Base-by-base conservation (phyloP, 2,888 invertebrate genomes). In the Drosophila hamatofila region DNA sequence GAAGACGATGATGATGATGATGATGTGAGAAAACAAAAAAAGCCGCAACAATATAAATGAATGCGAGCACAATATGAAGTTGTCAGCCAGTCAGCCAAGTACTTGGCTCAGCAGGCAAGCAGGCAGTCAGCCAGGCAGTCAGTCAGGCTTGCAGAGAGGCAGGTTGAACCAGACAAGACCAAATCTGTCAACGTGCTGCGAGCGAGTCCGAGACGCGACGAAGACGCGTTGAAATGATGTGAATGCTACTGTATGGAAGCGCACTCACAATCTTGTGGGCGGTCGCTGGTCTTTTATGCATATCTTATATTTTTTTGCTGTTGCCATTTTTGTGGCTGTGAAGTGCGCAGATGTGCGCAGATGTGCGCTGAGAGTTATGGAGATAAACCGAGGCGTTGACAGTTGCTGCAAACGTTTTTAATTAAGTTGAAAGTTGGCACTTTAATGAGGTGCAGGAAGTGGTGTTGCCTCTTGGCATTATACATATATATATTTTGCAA, bases 371-470 rank as follows among this genome's bases (percentile, higher is more conserved):
- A 61, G 62, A 83, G 83, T 83, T 83, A 85, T 85, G 80, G 86
- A 81, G 87, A 88, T 88, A 88, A 84, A 58, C 49, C 74, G 81
- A 78, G 81, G 83, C 88, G 83, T 86, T 88, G 84, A 86, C 84
- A 84, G 84, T 88, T 83, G 86, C 66, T 72, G 86, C 83, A 83
- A 84, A 84, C 63, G 79, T 86, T 84, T 84, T 84, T 84, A 84
- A 84, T 84, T 84, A 84, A 84, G 88, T 83, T 86, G 78, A 78
- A 77, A 79, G 76, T 71, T 88, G 83, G 72, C 67, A 78, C 77
- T 80, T 88, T 86, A 86, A 83, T 83, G 83, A 84, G 79, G 71
- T 79, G 81, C 86, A 85, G 83, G 85, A 88, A 80, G 85, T 83
- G 75, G 49, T 69, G 68, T 44, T 44, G 48, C 61, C 49, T 44